Evolutionary conservation across 1,140 invertebrate species (phyloP), one percentile per base, ranked within the genome.

Genomic region (Episyrphus balteatus): DNA sequence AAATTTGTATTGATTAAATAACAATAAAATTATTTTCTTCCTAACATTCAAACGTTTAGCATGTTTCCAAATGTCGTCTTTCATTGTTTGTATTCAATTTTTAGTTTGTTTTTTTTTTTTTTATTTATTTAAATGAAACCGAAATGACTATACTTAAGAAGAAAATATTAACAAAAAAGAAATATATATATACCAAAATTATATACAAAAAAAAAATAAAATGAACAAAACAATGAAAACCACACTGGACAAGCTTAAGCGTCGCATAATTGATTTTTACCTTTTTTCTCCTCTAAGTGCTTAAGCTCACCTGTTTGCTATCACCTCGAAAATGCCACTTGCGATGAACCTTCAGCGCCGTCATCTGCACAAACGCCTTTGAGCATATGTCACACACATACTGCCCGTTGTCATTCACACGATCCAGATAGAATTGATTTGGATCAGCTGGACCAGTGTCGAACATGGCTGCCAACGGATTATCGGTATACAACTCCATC

Each of bases 261-360:
- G 21, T 26, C 21, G 21, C 21, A 26, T 26, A 5, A 5, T 26
- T 26, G 21, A 26, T 26, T 26, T 26, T 26, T 26, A 26, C 21
- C 21, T 26, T 26, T 26, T 26, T 26, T 26, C 62, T 62, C 62
- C 21, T 26, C 21, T 26, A 26, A 26, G 21, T 26, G 21, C 21
- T 26, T 63, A 66, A 66, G 62, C 61, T 68, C 54, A 68, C 65
- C 62, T 68, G 66, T 60, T 68, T 66, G 59, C 66, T 66, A 68
- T 68, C 66, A 60, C 63, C 62, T 61, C 63, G 63, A 56, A 68
- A 68, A 66, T 68, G 66, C 66, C 66, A 68, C 55, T 68, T 68
- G 55, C 65, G 63, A 63, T 68, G 66, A 54, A 68, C 66, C 56
- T 68, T 68, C 49, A 68, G 56, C 48, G 66, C 66, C 48, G 62